Conservation (phyloP, 2,888 invertebrate genomes). For the Xestia xanthographa region DNA sequence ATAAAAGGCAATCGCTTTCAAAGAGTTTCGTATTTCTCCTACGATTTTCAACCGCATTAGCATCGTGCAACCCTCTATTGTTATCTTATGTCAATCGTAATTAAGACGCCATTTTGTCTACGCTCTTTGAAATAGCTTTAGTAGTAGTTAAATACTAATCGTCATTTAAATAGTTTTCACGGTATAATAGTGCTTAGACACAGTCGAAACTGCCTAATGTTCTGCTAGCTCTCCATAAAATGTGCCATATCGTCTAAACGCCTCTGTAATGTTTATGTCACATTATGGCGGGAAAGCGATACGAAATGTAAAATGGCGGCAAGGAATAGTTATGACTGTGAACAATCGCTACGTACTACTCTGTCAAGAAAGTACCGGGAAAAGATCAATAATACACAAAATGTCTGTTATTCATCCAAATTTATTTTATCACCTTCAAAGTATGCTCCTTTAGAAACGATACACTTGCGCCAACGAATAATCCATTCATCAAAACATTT, state of each 20-base stretch:
- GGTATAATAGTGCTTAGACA: conserved; percentile 12
- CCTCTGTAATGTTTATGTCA: conserved; percentile 31
- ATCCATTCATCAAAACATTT: no score
- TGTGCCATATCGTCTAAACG: conserved; percentile 30
- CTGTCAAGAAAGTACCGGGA: no score
- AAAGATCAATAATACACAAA: no score
- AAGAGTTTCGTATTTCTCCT: background rate
- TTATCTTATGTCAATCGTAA: no score
- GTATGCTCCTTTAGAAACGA: no score
- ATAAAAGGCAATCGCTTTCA: background rate
- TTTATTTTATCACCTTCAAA: no score
- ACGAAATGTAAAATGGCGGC: conserved; percentile 48
- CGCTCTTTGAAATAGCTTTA: background rate
- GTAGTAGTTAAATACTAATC: conserved; percentile 2
- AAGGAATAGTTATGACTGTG: conserved; percentile 63
- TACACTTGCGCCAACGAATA: no score
- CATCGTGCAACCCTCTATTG: no score
- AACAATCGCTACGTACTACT: conserved; percentile 60
- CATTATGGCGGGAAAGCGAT: conserved; percentile 49
- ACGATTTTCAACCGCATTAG: background rate
- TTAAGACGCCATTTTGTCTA: background rate
- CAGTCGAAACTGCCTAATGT: conserved; percentile 19
- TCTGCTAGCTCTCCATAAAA: conserved; percentile 31
- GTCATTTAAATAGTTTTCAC: conserved; percentile 4
- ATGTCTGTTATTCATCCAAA: no score